Evolutionary conservation across 1,140 invertebrate genomes (phyloP), one percentile per base, ranked within the genome.

Genomic region (Apocrypta bakeri): DNA sequence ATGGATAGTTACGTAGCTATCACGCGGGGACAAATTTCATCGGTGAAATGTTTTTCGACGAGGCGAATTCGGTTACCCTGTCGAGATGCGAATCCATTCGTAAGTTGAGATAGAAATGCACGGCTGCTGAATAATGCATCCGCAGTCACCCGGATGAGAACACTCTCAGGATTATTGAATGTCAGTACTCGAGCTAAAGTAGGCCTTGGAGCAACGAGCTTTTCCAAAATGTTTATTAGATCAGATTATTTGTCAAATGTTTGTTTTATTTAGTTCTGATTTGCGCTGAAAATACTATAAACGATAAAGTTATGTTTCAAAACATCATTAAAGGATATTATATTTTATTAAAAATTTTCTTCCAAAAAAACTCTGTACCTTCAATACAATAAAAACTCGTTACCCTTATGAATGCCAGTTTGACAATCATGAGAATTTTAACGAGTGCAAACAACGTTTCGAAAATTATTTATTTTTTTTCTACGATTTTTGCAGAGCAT

Each of bases 21-120:
- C 63, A 25, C 24, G n/a, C 24, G 66, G 77, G 78, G 68, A 80
- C 78, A 80, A 80, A 80, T 80, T 80, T 72, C 78, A 69, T 69
- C 27, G 77, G 77, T 40, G 33, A 69, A 79, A 69, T 79, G 77
- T 69, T 69, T 69, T 69, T 71, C 64, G 37, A 69, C 24, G 12
- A 24, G 56, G 48, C 40, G 42, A 56, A 74, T 48, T 56, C 40
- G 24, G 72, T 29, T 74, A 25, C 75, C 33, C 75, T 25, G 27
- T 42, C 63, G 63, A 77, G 66, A 77, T 77, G 63, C 33, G 75
- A 77, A 66, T 77, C 75, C 61, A 77, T 77, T 77, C 75, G 77
- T 56, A 48, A 71, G 66, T 78, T 24, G 77, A 78, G 63, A 68
- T 68, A 27, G 73, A 42, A 31, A 71, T 31, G 40, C 77, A 7